These are phyloP conservation scores for Heliothis peltigera DNA, from an alignment of 2,888 invertebrate species.

Conservation along the genomic window DNA sequence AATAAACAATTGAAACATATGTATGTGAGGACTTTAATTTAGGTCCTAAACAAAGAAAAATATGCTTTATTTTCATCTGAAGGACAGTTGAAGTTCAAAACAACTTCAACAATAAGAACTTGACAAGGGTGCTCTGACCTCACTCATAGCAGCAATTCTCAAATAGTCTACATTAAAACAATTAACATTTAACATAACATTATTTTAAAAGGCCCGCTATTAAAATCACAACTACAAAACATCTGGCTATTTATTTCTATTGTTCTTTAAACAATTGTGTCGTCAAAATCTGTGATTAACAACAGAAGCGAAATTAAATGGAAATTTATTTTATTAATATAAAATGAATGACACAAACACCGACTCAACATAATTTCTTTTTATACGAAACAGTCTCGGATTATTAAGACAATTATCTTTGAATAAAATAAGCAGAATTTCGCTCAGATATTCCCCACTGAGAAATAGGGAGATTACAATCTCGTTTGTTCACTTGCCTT, in stretches of 20 bases:
- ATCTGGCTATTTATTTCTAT: neutral
- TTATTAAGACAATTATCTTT: conserved; percentile 68
- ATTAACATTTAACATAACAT: conserved; percentile 4
- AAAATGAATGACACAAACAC: conserved; percentile 29
- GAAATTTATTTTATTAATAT: conserved; percentile 20
- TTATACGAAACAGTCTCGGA: conserved; percentile 58
- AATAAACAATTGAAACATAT: neutral
- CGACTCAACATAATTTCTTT: conserved; percentile 46
- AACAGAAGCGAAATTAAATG: conserved; percentile 13
- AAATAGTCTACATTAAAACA: conserved; percentile 19
- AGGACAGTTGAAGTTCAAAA: conserved; percentile 28
- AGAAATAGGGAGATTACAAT: conserved; percentile 72
- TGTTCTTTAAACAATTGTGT: conserved; percentile 24
- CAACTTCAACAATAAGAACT: neutral
- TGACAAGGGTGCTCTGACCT: conserved; percentile 19
- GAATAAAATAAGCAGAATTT: conserved; percentile 61
- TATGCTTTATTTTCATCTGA: conserved; percentile 10
- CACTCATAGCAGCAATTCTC: conserved; percentile 7
- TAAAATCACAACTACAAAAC: conserved; percentile 11
- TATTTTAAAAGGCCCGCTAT: conserved; percentile 4
- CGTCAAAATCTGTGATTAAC: conserved; percentile 11
- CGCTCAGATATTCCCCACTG: conserved; percentile 44
- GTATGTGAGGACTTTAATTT: conserved; percentile 1
- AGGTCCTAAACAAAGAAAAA: neutral
- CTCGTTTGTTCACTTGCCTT: conserved; percentile 75